A percentile compares a stretch with the other conserved stretches of the same genome.
Conservation (phyloP, 2,888 invertebrate genomes). For the Athalia circularis region DNA sequence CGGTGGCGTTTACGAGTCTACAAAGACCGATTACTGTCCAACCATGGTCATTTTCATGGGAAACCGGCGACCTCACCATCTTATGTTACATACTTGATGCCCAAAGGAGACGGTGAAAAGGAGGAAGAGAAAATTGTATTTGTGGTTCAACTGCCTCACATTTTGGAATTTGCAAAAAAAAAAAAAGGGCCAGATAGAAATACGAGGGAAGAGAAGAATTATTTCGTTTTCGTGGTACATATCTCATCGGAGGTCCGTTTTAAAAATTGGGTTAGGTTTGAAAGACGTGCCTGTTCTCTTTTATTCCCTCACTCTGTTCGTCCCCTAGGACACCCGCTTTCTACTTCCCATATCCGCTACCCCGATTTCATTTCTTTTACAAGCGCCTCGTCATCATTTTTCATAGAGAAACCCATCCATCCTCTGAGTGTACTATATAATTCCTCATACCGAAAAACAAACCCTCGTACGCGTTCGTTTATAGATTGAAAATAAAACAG, state of each 20-base stretch:
- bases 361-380: constrained; percentile 72
- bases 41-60: constrained; percentile 47
- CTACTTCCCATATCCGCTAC: constrained; percentile 54
- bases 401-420: constrained; percentile 62
- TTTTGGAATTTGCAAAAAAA: too few relatives aligned
- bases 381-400: constrained; percentile 73
- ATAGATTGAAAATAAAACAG: not conserved
- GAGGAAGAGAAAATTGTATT: not conserved
- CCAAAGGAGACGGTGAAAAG: constrained; percentile 15
- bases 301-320: constrained; percentile 47
- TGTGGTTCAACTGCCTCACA: too few relatives aligned
- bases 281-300: constrained; percentile 47
- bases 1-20: constrained; percentile 67
- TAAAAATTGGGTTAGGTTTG: constrained; percentile 38
- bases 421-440: constrained; percentile 12
- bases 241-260: not conserved
- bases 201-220: constrained; percentile 3
- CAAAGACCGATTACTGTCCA: constrained; percentile 67
- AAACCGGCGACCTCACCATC: constrained; percentile 47
- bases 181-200: too few relatives aligned
- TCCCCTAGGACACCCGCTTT: constrained; percentile 51
- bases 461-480: not conserved
- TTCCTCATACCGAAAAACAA: constrained; percentile 13
- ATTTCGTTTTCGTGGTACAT: constrained; percentile 28
- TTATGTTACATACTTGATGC: constrained; percentile 46